phyloP scores from a whole-genome alignment of 2,888 invertebrate genomes.

The Pollenia griseotomentosa region DNA sequence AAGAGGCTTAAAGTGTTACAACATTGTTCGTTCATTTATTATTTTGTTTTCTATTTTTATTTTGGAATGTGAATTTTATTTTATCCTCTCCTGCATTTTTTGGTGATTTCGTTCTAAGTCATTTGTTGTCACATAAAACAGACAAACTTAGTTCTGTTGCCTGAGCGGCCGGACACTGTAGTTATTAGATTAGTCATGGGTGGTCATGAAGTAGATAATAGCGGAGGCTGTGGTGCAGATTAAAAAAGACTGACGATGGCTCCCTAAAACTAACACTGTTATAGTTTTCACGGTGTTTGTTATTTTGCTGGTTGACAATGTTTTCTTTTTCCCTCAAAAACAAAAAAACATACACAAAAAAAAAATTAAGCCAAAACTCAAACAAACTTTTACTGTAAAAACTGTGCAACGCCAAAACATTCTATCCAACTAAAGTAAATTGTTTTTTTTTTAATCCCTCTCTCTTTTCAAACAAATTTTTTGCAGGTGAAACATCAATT shows the following conservation, averaged over 20 bases:
- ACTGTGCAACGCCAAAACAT: background rate
- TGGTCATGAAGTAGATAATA: background rate
- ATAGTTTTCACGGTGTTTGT: conserved; percentile 1
- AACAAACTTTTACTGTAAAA: background rate
- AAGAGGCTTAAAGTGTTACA: conserved; percentile 72
- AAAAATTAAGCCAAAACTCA: background rate
- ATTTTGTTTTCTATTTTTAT: conserved; percentile 32
- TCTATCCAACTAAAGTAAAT: background rate
- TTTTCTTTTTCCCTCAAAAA: conserved; percentile 1
- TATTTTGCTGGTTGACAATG: conserved; percentile 7
- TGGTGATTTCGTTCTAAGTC: conserved; percentile 20
- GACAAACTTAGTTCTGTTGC: background rate
- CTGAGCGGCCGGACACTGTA: background rate
- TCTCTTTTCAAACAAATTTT: background rate
- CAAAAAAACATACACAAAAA: background rate
- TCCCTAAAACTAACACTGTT: conserved; percentile 4
- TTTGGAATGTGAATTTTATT: background rate
- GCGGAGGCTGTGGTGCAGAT: background rate
- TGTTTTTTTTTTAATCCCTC: background rate
- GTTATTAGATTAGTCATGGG: background rate
- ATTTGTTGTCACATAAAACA: conserved; percentile 27
- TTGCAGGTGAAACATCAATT: background rate
- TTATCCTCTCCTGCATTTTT: background rate
- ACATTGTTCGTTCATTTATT: conserved; percentile 52
- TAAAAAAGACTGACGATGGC: background rate